These are phyloP conservation scores for Gobio occitaniae DNA, from an alignment of 2,797 vertebrate genomes.

Conservation along the genomic window DNA sequence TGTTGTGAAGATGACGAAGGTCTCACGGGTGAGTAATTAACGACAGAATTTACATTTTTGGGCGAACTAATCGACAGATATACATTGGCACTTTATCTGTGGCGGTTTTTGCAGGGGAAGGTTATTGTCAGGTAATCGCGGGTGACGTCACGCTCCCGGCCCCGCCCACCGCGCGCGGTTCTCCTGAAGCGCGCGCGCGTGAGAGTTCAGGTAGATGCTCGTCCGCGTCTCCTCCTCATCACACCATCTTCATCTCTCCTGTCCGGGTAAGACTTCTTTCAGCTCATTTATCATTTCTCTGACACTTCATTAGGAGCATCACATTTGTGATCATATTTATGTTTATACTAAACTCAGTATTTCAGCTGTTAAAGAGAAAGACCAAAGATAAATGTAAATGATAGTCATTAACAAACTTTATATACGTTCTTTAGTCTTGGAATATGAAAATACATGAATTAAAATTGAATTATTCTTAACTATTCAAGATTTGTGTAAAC, in stretches of 20 bases:
- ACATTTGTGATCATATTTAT: neutral
- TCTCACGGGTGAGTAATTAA: too few relatives aligned
- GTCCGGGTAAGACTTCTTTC: slow-evolving; percentile 23
- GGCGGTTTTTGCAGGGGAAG: neutral
- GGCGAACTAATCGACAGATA: neutral
- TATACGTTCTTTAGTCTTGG: neutral
- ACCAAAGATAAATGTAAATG: neutral
- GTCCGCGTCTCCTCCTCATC: neutral
- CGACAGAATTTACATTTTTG: too few relatives aligned
- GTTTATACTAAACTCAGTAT: neutral
- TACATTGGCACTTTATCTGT: neutral
- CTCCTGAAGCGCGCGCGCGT: neutral
- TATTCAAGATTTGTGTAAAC: neutral
- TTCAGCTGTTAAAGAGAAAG: neutral
- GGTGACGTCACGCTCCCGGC: neutral
- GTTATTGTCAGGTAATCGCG: neutral
- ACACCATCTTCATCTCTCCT: neutral
- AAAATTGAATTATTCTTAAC: too few relatives aligned
- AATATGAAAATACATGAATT: neutral
- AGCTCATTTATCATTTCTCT: neutral
- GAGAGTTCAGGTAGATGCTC: neutral
- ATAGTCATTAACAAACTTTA: neutral
- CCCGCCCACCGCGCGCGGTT: neutral
- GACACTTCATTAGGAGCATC: too few relatives aligned
- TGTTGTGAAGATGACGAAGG: too few relatives aligned